phyloP scores from a whole-genome alignment of 2,888 invertebrate species.

The Microplitis manilae region DNA sequence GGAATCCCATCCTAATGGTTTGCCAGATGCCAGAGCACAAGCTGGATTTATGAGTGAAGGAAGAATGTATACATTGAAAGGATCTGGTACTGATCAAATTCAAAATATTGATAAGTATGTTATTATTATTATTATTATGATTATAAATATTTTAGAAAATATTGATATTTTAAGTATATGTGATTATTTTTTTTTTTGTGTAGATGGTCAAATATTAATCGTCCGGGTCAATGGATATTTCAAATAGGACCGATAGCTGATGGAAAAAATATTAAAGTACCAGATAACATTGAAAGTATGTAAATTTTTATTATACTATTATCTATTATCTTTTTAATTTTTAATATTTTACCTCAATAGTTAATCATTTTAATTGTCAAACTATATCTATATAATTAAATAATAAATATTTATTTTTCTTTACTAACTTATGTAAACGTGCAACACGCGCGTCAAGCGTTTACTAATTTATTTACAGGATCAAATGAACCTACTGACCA shows the following conservation, averaged over 20 bases:
- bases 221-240: conserved; percentile 90
- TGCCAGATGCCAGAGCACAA: conserved; percentile 93
- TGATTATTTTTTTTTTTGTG: conserved; percentile 58
- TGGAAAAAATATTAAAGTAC: conserved; percentile 78
- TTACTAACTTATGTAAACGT: conserved; percentile 42
- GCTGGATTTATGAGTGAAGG: conserved; percentile 93
- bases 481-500: conserved; percentile 44
- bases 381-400: conserved; percentile 29
- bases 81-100: conserved; percentile 93
- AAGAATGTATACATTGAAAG: conserved; percentile 81
- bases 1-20: conserved; percentile 80
- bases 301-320: conserved; percentile 23
- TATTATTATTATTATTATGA: neutral
- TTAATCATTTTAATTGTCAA: conserved; percentile 33
- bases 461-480: conserved; percentile 52
- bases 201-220: conserved; percentile 89
- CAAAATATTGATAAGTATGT: conserved; percentile 83
- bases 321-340: conserved; percentile 28
- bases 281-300: conserved; percentile 74
- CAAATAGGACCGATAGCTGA: conserved; percentile 82
- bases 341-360: neutral
- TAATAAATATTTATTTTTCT: conserved; percentile 30
- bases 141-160: neutral
- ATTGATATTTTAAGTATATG: conserved; percentile 49
- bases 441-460: conserved; percentile 51